A percentile compares a stretch with the other conserved stretches of the same genome.
These are phyloP conservation scores for Macrophya alboannulata DNA, from an alignment of 2,888 invertebrate species.

Conservation along the genomic window DNA sequence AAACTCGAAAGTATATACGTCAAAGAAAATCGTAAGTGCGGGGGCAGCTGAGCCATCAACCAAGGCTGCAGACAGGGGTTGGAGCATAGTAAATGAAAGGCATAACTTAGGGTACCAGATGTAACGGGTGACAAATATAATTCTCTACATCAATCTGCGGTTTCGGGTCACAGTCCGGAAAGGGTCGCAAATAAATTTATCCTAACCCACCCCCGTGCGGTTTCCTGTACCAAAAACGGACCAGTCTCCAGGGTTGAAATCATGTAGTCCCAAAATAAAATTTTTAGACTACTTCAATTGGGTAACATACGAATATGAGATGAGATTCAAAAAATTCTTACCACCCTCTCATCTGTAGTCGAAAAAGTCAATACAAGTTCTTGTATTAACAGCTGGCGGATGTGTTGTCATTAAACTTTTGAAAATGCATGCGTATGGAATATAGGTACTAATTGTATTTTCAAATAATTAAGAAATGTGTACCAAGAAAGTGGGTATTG, in stretches of 20 bases:
- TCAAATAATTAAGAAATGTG: not conserved
- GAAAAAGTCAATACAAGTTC: not conserved
- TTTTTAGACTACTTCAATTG: not conserved
- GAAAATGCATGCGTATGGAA: no score
- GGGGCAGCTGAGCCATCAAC: constrained; percentile 45
- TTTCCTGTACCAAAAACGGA: constrained; percentile 17
- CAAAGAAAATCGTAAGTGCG: constrained; percentile 26
- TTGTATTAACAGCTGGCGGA: no score
- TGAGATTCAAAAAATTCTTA: not conserved
- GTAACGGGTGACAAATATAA: constrained; percentile 75
- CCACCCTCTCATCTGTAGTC: not conserved
- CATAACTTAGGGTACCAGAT: constrained; percentile 78
- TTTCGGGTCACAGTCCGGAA: constrained; percentile 71
- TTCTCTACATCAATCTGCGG: constrained; percentile 78
- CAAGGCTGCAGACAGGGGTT: constrained; percentile 29
- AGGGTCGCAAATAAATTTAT: constrained; percentile 69
- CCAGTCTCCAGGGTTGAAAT: not conserved
- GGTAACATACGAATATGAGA: not conserved
- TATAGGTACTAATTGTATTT: not conserved
- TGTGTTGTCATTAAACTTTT: no score
- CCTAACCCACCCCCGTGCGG: constrained; percentile 54
- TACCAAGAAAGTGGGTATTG: constrained; percentile 10
- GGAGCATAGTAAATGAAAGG: constrained; percentile 74
- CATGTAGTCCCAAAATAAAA: not conserved
- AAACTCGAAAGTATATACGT: constrained; percentile 44